Evolutionary conservation across 2,888 invertebrate species (phyloP).

Genomic region (Drosophila mulleri): DNA sequence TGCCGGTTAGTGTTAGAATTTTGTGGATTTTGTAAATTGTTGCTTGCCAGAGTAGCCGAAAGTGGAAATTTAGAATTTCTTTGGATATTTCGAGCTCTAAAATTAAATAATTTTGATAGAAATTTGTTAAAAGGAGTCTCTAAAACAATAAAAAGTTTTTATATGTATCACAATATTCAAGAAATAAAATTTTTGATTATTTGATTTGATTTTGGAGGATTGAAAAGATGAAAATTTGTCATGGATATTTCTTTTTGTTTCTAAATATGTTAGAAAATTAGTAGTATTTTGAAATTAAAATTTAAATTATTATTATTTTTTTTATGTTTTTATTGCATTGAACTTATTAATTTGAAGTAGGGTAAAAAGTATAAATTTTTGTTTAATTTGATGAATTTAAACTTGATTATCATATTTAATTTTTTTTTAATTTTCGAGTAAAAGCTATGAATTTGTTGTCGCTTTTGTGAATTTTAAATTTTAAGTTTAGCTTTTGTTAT

Average conservation of each 20-base stretch:
- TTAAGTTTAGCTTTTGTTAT: not conserved
- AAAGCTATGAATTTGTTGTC: not conserved
- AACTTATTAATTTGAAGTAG: not conserved
- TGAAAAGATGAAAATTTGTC: not conserved
- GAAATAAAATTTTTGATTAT: not conserved
- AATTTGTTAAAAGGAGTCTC: slow-evolving; percentile 30
- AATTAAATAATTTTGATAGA: slow-evolving; percentile 58
- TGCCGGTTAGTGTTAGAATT: slow-evolving; percentile 1
- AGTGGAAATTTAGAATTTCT: slow-evolving; percentile 55
- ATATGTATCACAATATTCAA: not conserved
- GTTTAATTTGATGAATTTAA: not conserved
- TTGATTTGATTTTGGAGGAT: not conserved
- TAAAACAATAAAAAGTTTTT: slow-evolving; percentile 2
- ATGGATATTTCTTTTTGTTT: not conserved
- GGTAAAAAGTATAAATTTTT: not conserved
- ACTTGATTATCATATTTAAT: not conserved
- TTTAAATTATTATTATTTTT: not conserved
- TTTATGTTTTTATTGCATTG: not conserved
- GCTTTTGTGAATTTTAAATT: not conserved
- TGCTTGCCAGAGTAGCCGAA: slow-evolving; percentile 69
- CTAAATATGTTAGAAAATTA: not conserved
- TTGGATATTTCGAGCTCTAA: slow-evolving; percentile 41
- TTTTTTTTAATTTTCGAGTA: not conserved
- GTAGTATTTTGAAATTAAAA: not conserved
- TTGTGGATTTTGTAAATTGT: slow-evolving; percentile 40